Base-by-base conservation (phyloP, 2,113 vertebrate species). In the Lycocorax pyrrhopterus region DNA sequence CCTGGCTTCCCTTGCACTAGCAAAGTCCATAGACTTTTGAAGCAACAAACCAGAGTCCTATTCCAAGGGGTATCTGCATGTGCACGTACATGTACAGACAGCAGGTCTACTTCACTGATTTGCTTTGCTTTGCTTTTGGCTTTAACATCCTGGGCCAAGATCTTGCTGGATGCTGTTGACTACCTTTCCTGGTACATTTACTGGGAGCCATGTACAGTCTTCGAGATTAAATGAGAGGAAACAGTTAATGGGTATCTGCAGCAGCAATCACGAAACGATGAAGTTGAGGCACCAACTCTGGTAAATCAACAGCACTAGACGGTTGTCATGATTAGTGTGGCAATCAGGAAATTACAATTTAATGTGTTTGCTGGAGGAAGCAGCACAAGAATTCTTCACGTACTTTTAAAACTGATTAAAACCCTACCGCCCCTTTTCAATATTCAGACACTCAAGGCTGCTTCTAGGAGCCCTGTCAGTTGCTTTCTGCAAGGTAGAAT, bases 311-410 rank as follows among this genome's bases (percentile, higher is more conserved):
- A 94, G 84, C 91, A 83, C 76, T 93, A 84, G 93, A 84, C 12
- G 0, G 89, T 58, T 94, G 62, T 91, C 72, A 80, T 94, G 91
- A 95, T 97, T 93, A 96, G 79, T 84, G 79, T 89, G 79, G 84
- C 93, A 94, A 95, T 90, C 92, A 93, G 93, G 69, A 97, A 96
- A 97, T 96, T 88, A 93, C 59, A 89, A 66, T 87, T 93, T 95
- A 97, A 97, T 97, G 87, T 84, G 90, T 97, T 96, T 95, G 93
- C 84, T 95, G 87, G 79, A 93, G 91, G 92, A 96, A 96, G 96
- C 66, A 89, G 92, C 92, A 96, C 41, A 73, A 97, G 90, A 94
- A 95, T 93, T 89, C 83, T 96, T 90, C 84, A 49, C 44, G 35
- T 95, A 83, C 89, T 89, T 94, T 95, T 89, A 94, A 94, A 96